Evolutionary conservation across 2,113 vertebrate genomes (phyloP), one percentile per base, ranked within the genome.

Genomic region (Egretta garzetta): DNA sequence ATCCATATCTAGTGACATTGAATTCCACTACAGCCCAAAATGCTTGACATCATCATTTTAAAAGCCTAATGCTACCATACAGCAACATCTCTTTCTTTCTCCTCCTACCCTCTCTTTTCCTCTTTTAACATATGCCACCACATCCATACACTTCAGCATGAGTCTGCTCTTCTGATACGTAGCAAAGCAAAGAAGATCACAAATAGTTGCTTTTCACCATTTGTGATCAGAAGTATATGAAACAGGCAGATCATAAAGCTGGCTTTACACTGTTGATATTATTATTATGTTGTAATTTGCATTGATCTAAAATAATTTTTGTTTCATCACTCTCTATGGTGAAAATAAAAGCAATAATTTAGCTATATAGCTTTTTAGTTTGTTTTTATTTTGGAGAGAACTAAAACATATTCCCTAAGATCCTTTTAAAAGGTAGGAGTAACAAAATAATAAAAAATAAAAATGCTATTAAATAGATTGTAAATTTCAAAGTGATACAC

Each of bases 401-500:
- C 23, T 52, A 93, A 86, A 96, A 92, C 92, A 86, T 97, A 98
- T 97, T 98, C 91, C 95, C 96, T 92, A 90, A 97, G 93, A 98
- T 87, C 67, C 82, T 97, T 96, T 97, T 94, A 94, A 84, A 94
- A 96, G 58, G 45, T 68, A 94, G 62, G 95, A 97, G 83, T 96
- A 93, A 96, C 81, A 96, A 97, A 97, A 96, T 91, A 58, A 96
- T 97, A 97, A 98, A 98, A 98, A 98, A 97, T 95, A 98, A 97
- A 98, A 98, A 96, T 96, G 43, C 71, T 96, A 84, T 97, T 98
- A 98, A 98, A 95, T 92, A 96, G 85, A 33, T 84, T 75, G 73
- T 97, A 98, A 98, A 98, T 98, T 98, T 98, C 85, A 96, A 97
- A 98, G 94, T 97, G 96, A 97, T 96, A 79, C 55, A 76, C 94